Conservation (phyloP, 2,797 vertebrate species). For the Kryptopterus vitreolus region DNA sequence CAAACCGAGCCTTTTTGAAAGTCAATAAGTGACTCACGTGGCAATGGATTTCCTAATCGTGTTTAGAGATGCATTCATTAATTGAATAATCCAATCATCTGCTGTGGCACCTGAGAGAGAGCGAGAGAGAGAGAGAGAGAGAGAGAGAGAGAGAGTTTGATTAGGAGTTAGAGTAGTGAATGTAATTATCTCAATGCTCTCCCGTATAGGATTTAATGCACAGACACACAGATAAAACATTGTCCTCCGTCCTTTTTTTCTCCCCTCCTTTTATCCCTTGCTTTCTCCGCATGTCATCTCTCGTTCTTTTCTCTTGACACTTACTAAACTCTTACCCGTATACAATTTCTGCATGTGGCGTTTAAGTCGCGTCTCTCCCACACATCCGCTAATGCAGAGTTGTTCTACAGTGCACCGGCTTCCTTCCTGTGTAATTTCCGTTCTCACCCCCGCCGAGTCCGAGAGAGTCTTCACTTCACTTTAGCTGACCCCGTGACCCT, state of each 20-base stretch:
- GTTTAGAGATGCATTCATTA: slow-evolving; percentile 53
- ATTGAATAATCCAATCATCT: slow-evolving; percentile 55
- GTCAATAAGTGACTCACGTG: slow-evolving; percentile 35
- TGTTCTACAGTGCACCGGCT: slow-evolving; percentile 6
- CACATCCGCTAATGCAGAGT: slow-evolving; percentile 1
- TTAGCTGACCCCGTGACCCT: slow-evolving; percentile 27
- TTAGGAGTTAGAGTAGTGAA: slow-evolving; percentile 21
- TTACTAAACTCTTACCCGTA: slow-evolving; percentile 21
- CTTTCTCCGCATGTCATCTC: neutral
- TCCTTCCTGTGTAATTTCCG: slow-evolving; percentile 24
- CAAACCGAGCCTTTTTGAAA: slow-evolving; percentile 39
- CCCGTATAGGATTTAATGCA: slow-evolving; percentile 58
- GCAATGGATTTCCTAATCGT: slow-evolving; percentile 47
- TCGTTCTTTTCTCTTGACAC: neutral
- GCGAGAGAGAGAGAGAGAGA: slow-evolving; percentile 5
- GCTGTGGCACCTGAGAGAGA: slow-evolving; percentile 26
- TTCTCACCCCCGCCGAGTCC: slow-evolving; percentile 22
- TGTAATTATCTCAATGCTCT: slow-evolving; percentile 57
- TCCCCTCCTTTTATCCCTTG: slow-evolving; percentile 22
- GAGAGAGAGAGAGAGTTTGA: slow-evolving; percentile 17
- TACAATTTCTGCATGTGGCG: slow-evolving; percentile 33
- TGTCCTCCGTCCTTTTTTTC: neutral
- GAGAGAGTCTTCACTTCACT: slow-evolving; percentile 30
- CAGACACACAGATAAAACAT: slow-evolving; percentile 55
- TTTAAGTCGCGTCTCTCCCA: slow-evolving; percentile 30